Conservation (phyloP, 1,140 invertebrate species). For the Macrocentrus cingulum region DNA sequence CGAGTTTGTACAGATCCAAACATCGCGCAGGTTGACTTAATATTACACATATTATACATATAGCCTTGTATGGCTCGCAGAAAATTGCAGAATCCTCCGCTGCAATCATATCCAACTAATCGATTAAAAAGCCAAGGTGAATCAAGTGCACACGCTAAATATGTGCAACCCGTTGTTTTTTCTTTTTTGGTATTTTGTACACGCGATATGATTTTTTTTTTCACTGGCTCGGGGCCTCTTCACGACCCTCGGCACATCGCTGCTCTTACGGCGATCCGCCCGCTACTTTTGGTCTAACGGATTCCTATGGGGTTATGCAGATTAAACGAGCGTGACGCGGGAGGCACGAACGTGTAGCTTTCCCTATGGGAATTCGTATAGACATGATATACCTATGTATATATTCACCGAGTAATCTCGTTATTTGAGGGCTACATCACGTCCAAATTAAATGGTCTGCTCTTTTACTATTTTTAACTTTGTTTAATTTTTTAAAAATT, state of each 20-base stretch:
- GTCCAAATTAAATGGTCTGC: constrained; percentile 5
- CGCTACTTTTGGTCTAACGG: constrained; percentile 47
- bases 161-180: neutral
- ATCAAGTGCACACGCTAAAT: no score
- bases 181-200: no score
- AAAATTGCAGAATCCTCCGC: constrained; percentile 1
- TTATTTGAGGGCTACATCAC: no score
- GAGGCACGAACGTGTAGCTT: constrained; percentile 25
- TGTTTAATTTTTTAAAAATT: no score
- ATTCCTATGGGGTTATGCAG: constrained; percentile 48
- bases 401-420: no score
- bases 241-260: constrained; percentile 20
- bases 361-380: no score
- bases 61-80: constrained; percentile 1
- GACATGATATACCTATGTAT: no score
- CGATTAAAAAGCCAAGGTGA: no score
- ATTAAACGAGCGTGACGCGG: constrained; percentile 50
- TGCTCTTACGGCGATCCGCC: constrained; percentile 45
- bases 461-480: no score
- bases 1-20: constrained; percentile 13
- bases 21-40: constrained; percentile 3
- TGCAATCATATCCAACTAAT: constrained; percentile 4
- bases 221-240: constrained; percentile 18
- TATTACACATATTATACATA: neutral
- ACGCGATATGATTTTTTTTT: constrained; percentile 11